Evolutionary conservation across 2,797 vertebrate species (phyloP), one percentile per base, ranked within the genome.

Genomic region (Lemur catta): DNA sequence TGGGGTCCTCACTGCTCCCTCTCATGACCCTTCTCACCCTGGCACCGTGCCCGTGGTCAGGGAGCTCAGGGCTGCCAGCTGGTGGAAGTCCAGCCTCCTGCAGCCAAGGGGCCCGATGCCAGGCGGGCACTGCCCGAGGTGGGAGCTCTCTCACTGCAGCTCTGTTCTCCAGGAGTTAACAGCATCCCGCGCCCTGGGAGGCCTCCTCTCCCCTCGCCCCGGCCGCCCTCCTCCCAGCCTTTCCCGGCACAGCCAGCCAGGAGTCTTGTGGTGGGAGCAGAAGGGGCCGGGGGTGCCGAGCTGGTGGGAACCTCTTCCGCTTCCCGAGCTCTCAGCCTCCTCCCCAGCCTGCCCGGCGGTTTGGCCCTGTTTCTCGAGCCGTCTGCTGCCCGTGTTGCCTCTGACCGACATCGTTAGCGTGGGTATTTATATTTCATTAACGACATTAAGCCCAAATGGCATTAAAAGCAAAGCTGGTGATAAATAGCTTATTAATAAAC

Each of bases 351-450:
- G 96, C 97, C 88, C 50, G 12, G 94, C 18, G 97, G 95, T 97
- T 98, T 96, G 98, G 98, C 98, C 98, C 97, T 90, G 96, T 98
- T 98, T 98, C 98, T 98, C 97, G 93, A 97, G 97, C 98, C 96
- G 98, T 98, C 98, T 99, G 98, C 98, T 98, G 98, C 97, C 97
- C 98, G 96, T 95, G 97, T 98, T 98, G 98, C 98, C 98, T 99
- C 98, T 99, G 99, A 99, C 99, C 99, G 97, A 99, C 98, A 99
- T 99, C 98, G 98, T 99, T 99, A 99, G 98, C 95, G 97, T 11
- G 98, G 98, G 98, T 99, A 99, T 99, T 99, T 99, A 99, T 99
- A 99, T 99, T 99, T 99, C 99, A 99, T 99, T 99, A 99, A 98
- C 98, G 97, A 98, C 98, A 98, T 98, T 98, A 99, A 98, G 98